These are phyloP conservation scores for Myotis brandtii DNA, from an alignment of 2,113 vertebrate species.

Conservation along the genomic window DNA sequence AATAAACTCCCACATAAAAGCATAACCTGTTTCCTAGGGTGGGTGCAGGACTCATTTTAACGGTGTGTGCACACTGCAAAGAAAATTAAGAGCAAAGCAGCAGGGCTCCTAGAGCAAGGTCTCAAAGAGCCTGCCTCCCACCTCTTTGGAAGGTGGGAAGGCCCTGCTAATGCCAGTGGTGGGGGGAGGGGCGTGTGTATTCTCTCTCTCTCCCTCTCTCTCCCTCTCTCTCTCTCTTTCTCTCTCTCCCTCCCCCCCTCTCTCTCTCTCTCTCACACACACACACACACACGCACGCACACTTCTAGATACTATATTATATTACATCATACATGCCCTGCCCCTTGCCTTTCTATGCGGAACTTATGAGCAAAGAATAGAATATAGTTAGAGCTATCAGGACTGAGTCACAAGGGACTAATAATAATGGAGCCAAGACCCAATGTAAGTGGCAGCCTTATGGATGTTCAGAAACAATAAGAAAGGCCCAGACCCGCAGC, in stretches of 20 bases:
- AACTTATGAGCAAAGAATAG: not conserved
- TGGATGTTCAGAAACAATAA: accelerated
- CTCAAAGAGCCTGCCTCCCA: not conserved
- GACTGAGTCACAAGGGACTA: not conserved
- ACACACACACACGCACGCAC: too few relatives aligned
- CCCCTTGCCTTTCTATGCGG: not conserved
- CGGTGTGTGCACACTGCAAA: not conserved
- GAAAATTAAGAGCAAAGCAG: not conserved
- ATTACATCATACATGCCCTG: accelerated
- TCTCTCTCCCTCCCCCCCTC: not conserved
- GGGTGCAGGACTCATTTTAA: not conserved
- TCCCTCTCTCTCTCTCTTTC: accelerated
- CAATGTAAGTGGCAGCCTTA: accelerated
- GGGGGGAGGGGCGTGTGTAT: accelerated
- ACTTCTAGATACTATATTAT: not conserved
- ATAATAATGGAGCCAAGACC: not conserved
- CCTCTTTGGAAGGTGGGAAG: accelerated
- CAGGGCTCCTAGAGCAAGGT: accelerated
- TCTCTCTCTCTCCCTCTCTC: too few relatives aligned
- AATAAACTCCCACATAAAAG: not conserved
- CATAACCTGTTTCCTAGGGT: not conserved
- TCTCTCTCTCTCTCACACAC: too few relatives aligned
- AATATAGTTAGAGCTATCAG: not conserved
- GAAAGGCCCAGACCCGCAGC: not conserved
- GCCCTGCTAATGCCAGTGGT: accelerated